Evolutionary conservation across 2,888 invertebrate species (phyloP).

Genomic region (Amiota minor): DNA sequence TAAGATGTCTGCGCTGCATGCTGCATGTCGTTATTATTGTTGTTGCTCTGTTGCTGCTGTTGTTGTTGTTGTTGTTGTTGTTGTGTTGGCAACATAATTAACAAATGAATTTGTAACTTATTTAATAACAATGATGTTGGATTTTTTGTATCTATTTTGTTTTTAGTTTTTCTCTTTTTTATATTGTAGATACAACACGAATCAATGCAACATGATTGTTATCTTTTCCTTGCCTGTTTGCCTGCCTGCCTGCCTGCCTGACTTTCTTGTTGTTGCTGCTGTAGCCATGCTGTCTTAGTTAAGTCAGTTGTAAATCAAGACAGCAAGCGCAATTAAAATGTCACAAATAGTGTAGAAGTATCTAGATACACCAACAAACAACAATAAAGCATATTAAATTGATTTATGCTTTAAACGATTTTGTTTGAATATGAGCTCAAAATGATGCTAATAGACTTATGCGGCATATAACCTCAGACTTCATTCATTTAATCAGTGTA

Average conservation of each 20-base stretch:
- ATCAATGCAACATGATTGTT: constrained; percentile 30
- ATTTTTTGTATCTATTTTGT: too few relatives aligned
- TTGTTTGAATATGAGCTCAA: constrained; percentile 54
- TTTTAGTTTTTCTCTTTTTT: too few relatives aligned
- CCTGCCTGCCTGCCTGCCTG: too few relatives aligned
- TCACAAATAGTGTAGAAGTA: constrained; percentile 43
- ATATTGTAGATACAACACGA: constrained; percentile 35
- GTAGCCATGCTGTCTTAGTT: constrained; percentile 24
- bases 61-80: neutral
- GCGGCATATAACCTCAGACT: neutral
- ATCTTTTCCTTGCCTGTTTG: neutral
- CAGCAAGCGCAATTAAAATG: constrained; percentile 61
- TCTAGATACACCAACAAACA: neutral
- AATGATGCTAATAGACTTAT: neutral
- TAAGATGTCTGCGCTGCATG: constrained; percentile 8
- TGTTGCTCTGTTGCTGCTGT: too few relatives aligned
- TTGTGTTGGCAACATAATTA: constrained; percentile 68
- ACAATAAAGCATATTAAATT: constrained; percentile 48
- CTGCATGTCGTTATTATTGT: constrained; percentile 13
- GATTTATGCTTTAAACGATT: constrained; percentile 55
- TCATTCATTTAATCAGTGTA: constrained; percentile 11
- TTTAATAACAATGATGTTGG: constrained; percentile 48
- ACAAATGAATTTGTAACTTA: constrained; percentile 71
- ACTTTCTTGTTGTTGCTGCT: constrained; percentile 30
- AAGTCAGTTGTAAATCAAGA: constrained; percentile 52